Conservation (phyloP, 2,797 vertebrate species). For the Gambusia yucatana region DNA sequence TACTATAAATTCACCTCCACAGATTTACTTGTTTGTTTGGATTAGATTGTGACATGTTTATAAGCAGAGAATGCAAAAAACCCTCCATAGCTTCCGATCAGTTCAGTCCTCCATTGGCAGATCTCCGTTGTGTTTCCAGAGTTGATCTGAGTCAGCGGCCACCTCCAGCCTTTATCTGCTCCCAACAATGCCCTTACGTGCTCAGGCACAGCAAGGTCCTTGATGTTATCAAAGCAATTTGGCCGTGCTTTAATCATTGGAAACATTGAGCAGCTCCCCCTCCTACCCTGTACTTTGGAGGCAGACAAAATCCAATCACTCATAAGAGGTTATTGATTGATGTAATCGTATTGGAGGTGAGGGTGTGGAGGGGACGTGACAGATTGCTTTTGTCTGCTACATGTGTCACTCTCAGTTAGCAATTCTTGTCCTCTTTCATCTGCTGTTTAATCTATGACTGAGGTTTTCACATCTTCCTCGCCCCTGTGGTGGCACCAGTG, state of each 20-base stretch:
- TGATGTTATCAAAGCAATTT: slow-evolving; percentile 87
- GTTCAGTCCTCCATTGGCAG: not conserved
- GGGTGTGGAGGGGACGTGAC: slow-evolving; percentile 75
- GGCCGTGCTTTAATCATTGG: slow-evolving; percentile 86
- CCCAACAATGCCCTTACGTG: slow-evolving; percentile 75
- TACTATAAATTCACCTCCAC: not conserved
- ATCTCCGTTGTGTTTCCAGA: slow-evolving; percentile 10
- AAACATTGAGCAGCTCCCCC: slow-evolving; percentile 77
- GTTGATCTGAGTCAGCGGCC: slow-evolving; percentile 32
- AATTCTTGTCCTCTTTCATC: slow-evolving; percentile 81
- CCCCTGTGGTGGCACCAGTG: slow-evolving; percentile 5
- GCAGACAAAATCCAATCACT: slow-evolving; percentile 85
- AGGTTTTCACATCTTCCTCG: slow-evolving; percentile 62
- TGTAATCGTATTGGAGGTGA: slow-evolving; percentile 86
- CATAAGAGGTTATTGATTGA: slow-evolving; percentile 87
- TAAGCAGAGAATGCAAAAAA: not conserved
- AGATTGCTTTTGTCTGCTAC: slow-evolving; percentile 85
- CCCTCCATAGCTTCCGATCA: not conserved
- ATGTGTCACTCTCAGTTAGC: slow-evolving; percentile 79
- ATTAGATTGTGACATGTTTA: not conserved
- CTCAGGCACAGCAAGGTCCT: slow-evolving; percentile 81
- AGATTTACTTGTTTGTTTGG: not conserved
- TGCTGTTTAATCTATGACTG: slow-evolving; percentile 73
- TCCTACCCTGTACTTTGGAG: slow-evolving; percentile 58
- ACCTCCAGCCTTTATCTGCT: slow-evolving; percentile 64